Base-by-base conservation (phyloP, 92 coral and sea anemone genomes). In the Montipora capitata region DNA sequence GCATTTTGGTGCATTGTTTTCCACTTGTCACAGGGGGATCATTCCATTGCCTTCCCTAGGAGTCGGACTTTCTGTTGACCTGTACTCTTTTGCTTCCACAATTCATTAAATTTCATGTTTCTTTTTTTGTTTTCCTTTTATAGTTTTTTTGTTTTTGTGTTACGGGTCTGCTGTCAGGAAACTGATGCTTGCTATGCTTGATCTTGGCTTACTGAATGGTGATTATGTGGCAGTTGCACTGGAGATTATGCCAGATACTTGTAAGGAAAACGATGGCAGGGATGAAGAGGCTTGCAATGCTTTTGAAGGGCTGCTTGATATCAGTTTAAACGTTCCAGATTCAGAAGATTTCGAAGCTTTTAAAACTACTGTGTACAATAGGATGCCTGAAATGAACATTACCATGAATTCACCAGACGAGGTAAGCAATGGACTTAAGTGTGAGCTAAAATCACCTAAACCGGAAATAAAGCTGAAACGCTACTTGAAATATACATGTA, bases 181-280 rank as follows among this genome's bases (percentile, higher is more conserved):
- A 40, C 74, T 88, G 49, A 56, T 94, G 91, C 79, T 94, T 8
- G 85, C 80, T 65, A 73, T 94, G 7, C 14, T 75, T 38, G 98
- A 90, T 81, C 92, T 86, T 40, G 98, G 89, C 14, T 83, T 94
- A 89, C 72, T 94, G 59, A 91, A 94, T 85, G 98, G 98, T 16
- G 89, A 86, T 18, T 89, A 89, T 59, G 94, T 73, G 43, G 77
- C 92, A 58, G 16, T 87, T 52, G 1, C 80, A 43, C 0, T 89
- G 40, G 98, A 94, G 66, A 76, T 18, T 52, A 14, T 87, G 7
- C 79, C 18, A 68, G 42, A n/a, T 11, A 74, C 95, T 11, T 94
- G 98, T 73, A 10, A 39, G 15, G 81, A 57, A n/a, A 7, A 49
- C 12, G 98, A 87, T 59, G 84, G 87, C 1, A 90, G 92, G 39